These are phyloP conservation scores for Timema podura DNA, from an alignment of 2,888 invertebrate species.

Conservation along the genomic window DNA sequence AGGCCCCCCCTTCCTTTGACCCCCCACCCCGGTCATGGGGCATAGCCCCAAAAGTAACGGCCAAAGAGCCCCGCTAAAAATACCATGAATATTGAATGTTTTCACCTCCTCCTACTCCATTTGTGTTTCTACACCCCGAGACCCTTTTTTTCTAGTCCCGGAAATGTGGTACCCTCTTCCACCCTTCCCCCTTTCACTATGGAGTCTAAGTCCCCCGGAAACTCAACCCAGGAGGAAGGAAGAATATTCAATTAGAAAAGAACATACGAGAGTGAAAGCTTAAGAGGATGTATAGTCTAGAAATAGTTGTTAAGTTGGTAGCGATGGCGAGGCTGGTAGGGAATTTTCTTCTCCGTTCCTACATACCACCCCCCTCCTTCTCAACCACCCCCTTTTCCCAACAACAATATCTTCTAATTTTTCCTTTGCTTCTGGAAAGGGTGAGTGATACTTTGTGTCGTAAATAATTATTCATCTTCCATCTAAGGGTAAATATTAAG, in stretches of 20 bases:
- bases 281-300: too few species aligned
- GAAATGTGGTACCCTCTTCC: background rate
- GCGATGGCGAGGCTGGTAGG: too few species aligned
- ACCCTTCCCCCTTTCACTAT: background rate
- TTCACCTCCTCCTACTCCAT: background rate
- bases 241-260: constrained; percentile 31
- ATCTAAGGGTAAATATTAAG: too few species aligned
- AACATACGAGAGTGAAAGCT: constrained; percentile 8
- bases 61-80: constrained; percentile 22
- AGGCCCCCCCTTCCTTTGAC: background rate
- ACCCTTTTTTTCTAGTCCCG: background rate
- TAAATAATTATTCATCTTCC: too few species aligned
- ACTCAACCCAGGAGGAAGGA: constrained; percentile 25
- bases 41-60: constrained; percentile 3
- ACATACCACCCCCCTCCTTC: constrained; percentile 1
- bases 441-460: too few species aligned
- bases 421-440: too few species aligned
- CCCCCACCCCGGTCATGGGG: background rate
- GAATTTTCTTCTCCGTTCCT: background rate
- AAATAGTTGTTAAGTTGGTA: too few species aligned
- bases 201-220: too few species aligned
- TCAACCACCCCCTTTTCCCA: background rate
- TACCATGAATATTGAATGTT: constrained; percentile 26
- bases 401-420: too few species aligned
- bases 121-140: too few species aligned